A percentile compares a stretch with the other conserved stretches of the same genome.
Conservation (phyloP, 2,113 vertebrate genomes). For the Marmota monax region DNA sequence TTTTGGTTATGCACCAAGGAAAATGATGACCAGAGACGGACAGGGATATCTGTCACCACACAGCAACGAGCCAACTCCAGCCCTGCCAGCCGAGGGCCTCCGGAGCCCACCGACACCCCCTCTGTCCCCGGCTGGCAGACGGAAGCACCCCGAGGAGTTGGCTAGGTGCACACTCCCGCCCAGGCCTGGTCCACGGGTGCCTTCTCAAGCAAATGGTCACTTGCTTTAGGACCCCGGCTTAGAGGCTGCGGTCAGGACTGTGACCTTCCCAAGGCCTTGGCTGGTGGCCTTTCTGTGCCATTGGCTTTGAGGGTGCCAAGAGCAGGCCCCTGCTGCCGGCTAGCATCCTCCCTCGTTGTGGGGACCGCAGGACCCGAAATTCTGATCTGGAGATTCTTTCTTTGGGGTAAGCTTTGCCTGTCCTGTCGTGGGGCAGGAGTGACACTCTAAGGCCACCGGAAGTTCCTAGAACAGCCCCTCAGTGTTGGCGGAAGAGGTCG, state of each 20-base stretch:
- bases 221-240: neutral
- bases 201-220: neutral
- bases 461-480: accelerated
- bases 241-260: neutral
- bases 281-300: neutral
- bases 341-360: too few species aligned
- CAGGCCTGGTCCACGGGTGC: neutral
- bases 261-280: neutral
- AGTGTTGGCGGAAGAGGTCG: accelerated
- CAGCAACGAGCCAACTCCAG: neutral
- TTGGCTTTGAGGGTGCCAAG: neutral
- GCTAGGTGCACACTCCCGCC: accelerated
- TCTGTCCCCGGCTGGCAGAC: neutral
- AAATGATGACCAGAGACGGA: neutral
- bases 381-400: neutral
- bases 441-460: neutral
- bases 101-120: accelerated
- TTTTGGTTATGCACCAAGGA: neutral
- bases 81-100: accelerated
- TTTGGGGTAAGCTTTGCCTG: neutral
- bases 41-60: too few species aligned
- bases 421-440: neutral
- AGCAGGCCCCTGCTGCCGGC: accelerated
- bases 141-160: accelerated
- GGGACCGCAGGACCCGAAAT: neutral